Conservation (phyloP, 2,888 invertebrate genomes). For the Laspeyria flexula region DNA sequence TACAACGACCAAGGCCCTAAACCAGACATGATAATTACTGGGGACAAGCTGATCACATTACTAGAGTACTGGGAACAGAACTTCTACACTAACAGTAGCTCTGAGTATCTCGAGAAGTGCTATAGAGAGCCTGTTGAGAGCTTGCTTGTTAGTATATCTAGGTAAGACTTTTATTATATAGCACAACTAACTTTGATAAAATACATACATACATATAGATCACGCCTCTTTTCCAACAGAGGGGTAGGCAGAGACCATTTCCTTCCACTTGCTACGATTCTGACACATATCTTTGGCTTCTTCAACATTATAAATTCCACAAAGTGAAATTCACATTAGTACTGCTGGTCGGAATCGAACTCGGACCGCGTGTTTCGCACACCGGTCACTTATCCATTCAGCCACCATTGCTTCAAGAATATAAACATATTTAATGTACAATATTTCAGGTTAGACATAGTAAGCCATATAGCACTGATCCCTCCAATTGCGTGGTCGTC, state of each 20-base stretch:
- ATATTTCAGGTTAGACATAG: slow-evolving; percentile 66
- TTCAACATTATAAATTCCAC: too few species aligned
- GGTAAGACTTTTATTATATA: slow-evolving; percentile 54
- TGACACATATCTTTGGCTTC: too few species aligned
- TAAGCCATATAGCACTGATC: slow-evolving; percentile 76
- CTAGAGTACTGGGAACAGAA: slow-evolving; percentile 79
- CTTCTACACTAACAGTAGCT: slow-evolving; percentile 52
- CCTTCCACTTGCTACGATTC: too few species aligned
- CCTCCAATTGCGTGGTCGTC: slow-evolving; percentile 80
- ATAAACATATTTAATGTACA: too few species aligned
- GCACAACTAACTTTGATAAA: not conserved
- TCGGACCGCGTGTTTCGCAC: too few species aligned
- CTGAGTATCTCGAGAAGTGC: slow-evolving; percentile 52
- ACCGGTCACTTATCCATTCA: too few species aligned
- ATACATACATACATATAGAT: too few species aligned
- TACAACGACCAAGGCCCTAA: slow-evolving; percentile 62
- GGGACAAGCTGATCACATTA: slow-evolving; percentile 74
- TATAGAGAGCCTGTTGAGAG: slow-evolving; percentile 65
- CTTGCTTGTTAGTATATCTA: slow-evolving; percentile 71
- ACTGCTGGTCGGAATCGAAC: too few species aligned
- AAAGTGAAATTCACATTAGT: too few species aligned
- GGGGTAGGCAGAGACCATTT: too few species aligned
- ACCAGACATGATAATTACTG: slow-evolving; percentile 71
- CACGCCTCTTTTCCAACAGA: too few species aligned
- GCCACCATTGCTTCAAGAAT: too few species aligned